Evolutionary conservation across 2,797 vertebrate genomes (phyloP).

Genomic region (Typhlichthys eigenmanni): DNA sequence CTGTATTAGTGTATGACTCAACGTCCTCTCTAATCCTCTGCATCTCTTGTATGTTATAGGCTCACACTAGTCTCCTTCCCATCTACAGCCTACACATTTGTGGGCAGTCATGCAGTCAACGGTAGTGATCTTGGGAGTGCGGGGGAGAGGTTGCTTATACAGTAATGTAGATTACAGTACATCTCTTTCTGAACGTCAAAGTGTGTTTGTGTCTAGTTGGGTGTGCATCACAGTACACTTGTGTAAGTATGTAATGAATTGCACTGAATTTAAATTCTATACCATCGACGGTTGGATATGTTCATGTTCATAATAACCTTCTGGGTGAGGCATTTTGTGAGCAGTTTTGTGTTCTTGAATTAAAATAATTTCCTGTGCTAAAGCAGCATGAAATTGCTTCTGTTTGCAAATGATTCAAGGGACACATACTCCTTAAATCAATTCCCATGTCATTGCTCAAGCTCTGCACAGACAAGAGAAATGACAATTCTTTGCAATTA

Average conservation of each 20-base stretch:
- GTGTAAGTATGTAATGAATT: not conserved
- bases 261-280: constrained; percentile 25
- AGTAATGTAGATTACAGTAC: no score
- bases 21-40: no score
- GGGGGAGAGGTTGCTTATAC: no score
- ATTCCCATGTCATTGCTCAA: constrained; percentile 37
- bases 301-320: constrained; percentile 37
- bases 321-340: constrained; percentile 32
- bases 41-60: no score
- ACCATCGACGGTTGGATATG: constrained; percentile 37
- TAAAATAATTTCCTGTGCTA: constrained; percentile 66
- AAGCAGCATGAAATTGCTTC: constrained; percentile 76
- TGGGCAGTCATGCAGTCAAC: no score
- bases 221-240: not conserved
- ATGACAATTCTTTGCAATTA: constrained; percentile 38
- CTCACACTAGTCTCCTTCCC: no score
- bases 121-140: no score
- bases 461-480: constrained; percentile 28
- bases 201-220: no score
- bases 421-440: constrained; percentile 49
- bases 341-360: constrained; percentile 56
- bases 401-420: constrained; percentile 60
- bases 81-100: no score
- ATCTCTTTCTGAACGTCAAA: no score
- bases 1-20: no score